phyloP scores from a whole-genome alignment of 92 coral and sea anemone genomes.

The Epizoanthus rinbou region DNA sequence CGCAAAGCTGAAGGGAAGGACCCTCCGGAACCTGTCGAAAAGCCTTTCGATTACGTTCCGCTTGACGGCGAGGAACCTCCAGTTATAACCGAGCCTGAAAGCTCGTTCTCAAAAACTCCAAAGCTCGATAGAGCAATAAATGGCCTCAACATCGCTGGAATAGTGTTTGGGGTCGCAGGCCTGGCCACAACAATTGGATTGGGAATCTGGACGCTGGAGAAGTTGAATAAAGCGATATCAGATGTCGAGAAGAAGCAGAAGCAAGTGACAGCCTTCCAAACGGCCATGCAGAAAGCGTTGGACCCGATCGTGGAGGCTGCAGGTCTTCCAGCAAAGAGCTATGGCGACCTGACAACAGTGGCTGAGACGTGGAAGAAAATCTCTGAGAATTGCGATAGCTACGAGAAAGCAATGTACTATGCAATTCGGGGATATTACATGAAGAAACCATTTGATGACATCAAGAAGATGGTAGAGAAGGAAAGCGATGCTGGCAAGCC shows the following conservation, averaged over 20 bases:
- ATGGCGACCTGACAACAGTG: slow-evolving; percentile 20
- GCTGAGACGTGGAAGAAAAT: slow-evolving; percentile 52
- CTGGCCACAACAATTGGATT: slow-evolving; percentile 62
- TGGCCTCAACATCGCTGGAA: slow-evolving; percentile 61
- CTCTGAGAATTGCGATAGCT: slow-evolving; percentile 52
- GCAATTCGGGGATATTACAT: slow-evolving; percentile 56
- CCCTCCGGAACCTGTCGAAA: slow-evolving; percentile 39
- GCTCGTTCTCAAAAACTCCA: slow-evolving; percentile 41
- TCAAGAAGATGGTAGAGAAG: slow-evolving; percentile 29
- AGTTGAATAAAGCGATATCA: not conserved
- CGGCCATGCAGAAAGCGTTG: no score
- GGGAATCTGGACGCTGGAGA: slow-evolving; percentile 58
- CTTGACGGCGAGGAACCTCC: slow-evolving; percentile 44
- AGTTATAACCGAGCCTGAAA: slow-evolving; percentile 7
- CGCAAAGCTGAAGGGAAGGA: slow-evolving; percentile 46
- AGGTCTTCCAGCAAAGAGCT: no score
- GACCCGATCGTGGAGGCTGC: no score
- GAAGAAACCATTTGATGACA: slow-evolving; percentile 33
- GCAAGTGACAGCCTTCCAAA: no score
- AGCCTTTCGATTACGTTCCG: slow-evolving; percentile 50
- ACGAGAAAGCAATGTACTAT: slow-evolving; percentile 46
- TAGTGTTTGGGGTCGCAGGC: slow-evolving; percentile 67
- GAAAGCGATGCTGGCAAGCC: slow-evolving; percentile 52
- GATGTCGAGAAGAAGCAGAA: no score
- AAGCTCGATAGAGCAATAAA: slow-evolving; percentile 26